Conservation (phyloP, 2,888 invertebrate genomes). For the Atherix ibis region DNA sequence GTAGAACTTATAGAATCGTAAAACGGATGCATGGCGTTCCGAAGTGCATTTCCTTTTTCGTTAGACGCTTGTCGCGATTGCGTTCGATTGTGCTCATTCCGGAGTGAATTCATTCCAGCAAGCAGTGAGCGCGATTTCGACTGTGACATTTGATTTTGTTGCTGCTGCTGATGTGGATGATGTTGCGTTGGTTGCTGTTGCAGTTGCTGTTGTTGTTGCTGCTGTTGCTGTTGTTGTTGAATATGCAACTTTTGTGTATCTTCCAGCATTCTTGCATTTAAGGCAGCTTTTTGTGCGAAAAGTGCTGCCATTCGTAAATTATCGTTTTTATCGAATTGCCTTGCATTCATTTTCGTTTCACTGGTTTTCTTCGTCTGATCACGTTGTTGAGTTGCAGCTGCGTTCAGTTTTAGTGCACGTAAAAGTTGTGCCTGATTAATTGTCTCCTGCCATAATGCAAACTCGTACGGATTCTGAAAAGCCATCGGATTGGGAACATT, state of each 20-base stretch:
- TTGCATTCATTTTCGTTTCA: slow-evolving; percentile 2
- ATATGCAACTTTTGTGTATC: slow-evolving; percentile 1
- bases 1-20: no score
- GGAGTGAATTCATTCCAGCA: slow-evolving; percentile 22
- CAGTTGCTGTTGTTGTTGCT: no score
- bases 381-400: no score
- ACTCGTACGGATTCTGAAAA: slow-evolving; percentile 25
- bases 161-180: no score
- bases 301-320: slow-evolving; percentile 5
- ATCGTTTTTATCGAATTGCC: slow-evolving; percentile 1
- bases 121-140: slow-evolving; percentile 23
- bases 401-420: slow-evolving; percentile 27
- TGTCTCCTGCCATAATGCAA: slow-evolving; percentile 55
- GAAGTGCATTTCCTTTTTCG: no score
- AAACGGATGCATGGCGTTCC: slow-evolving; percentile 33
- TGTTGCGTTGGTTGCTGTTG: no score
- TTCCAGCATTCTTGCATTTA: neutral
- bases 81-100: slow-evolving; percentile 6
- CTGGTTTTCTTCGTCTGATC: no score
- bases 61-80: slow-evolving; percentile 11
- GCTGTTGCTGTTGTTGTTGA: slow-evolving; percentile 7
- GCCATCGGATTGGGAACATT: slow-evolving; percentile 20
- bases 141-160: no score
- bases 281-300: slow-evolving; percentile 8
- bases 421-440: slow-evolving; percentile 39